Evolutionary conservation across 2,797 vertebrate species (phyloP).

Genomic region (Leontopithecus rosalia): DNA sequence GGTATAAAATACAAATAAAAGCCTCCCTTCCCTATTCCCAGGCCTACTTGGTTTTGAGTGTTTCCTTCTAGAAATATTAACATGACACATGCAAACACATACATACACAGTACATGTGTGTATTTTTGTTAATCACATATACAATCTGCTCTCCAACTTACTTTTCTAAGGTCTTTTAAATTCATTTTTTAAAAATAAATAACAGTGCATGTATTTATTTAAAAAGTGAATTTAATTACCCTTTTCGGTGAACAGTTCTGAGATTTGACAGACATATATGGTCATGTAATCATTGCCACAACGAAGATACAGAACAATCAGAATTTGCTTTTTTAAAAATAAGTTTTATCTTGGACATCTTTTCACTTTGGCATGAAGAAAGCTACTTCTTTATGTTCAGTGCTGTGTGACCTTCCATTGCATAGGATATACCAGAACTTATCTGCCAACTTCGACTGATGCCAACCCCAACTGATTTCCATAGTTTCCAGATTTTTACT

Average conservation of each 20-base stretch:
- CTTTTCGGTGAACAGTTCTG: not conserved
- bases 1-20: constrained; percentile 40
- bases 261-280: not conserved
- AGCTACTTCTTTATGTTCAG: not conserved
- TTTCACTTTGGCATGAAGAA: not conserved
- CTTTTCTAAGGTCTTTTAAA: not conserved
- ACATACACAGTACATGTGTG: accelerated
- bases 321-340: not conserved
- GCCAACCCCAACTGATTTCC: not conserved
- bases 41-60: not conserved
- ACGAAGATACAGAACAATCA: not conserved
- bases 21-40: not conserved
- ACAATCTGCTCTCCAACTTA: not conserved
- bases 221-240: not conserved
- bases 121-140: not conserved
- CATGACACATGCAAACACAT: not conserved
- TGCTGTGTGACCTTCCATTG: accelerated
- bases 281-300: not conserved
- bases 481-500: not conserved
- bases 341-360: not conserved
- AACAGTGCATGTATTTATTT: not conserved
- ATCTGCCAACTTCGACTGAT: not conserved
- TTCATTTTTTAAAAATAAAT: not conserved
- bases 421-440: not conserved
- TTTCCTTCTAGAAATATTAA: constrained; percentile 48